phyloP scores from a whole-genome alignment of 2,888 invertebrate genomes.

The Ischnus inquisitorius region DNA sequence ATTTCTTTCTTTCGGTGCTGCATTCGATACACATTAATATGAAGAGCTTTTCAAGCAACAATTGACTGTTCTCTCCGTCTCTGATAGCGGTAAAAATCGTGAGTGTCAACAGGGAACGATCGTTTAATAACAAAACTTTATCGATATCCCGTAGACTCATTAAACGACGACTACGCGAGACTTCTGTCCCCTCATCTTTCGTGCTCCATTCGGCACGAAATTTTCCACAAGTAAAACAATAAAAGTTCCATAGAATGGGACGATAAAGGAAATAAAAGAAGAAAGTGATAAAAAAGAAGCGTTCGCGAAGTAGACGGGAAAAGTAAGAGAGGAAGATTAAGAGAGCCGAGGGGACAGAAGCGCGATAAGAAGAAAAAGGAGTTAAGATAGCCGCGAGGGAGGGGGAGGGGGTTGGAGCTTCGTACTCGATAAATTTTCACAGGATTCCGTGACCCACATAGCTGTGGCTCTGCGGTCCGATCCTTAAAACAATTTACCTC shows the following conservation, averaged over 20 bases:
- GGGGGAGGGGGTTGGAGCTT: conserved; percentile 19
- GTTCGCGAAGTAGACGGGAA: conserved; percentile 45
- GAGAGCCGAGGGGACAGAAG: conserved; percentile 62
- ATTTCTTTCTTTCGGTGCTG: background rate
- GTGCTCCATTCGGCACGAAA: conserved; percentile 60
- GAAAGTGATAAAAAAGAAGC: conserved; percentile 43
- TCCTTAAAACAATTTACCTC: conserved; percentile 66
- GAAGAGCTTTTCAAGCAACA: background rate
- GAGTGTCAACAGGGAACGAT: conserved; percentile 27
- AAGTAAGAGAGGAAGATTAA: conserved; percentile 67
- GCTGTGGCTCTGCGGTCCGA: conserved; percentile 55
- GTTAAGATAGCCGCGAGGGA: conserved; percentile 52
- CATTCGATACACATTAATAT: background rate
- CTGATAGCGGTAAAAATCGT: background rate
- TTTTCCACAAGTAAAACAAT: conserved; percentile 61
- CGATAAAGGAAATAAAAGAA: conserved; percentile 32
- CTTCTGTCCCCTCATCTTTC: conserved; percentile 38
- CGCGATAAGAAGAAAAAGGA: conserved; percentile 63
- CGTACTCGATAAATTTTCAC: conserved; percentile 67
- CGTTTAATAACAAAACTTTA: conserved; percentile 58
- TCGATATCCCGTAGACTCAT: conserved; percentile 57
- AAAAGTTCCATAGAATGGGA: conserved; percentile 59
- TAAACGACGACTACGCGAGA: conserved; percentile 49
- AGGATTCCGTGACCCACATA: conserved; percentile 67
- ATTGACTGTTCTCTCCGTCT: background rate